These are phyloP conservation scores for Limenitis camilla DNA, from an alignment of 2,888 invertebrate species.

Conservation along the genomic window DNA sequence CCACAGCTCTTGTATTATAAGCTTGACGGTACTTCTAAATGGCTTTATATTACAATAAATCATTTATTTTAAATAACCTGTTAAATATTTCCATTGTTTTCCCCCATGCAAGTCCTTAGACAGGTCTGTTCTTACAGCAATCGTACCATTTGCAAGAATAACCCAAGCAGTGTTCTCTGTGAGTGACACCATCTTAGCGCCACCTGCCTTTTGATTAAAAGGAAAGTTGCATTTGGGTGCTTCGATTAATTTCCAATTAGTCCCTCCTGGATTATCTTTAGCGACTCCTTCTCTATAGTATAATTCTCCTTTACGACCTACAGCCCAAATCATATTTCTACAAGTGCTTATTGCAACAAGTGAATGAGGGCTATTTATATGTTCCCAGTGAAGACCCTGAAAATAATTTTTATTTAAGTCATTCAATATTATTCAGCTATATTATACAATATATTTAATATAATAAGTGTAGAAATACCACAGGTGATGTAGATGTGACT, in stretches of 20 bases:
- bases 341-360: slow-evolving; percentile 82
- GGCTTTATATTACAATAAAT: not conserved
- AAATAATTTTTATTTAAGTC: slow-evolving; percentile 1
- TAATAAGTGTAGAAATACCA: slow-evolving; percentile 63
- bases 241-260: slow-evolving; percentile 87
- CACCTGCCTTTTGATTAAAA: slow-evolving; percentile 44
- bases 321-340: slow-evolving; percentile 86
- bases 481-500: slow-evolving; percentile 81
- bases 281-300: slow-evolving; percentile 86
- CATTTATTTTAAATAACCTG: slow-evolving; percentile 38
- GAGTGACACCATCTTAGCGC: slow-evolving; percentile 83
- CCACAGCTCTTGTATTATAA: no score
- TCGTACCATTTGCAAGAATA: slow-evolving; percentile 80
- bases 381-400: slow-evolving; percentile 85
- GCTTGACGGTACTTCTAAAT: not conserved
- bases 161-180: slow-evolving; percentile 86
- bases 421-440: not conserved
- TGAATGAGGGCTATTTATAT: slow-evolving; percentile 86
- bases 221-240: slow-evolving; percentile 57
- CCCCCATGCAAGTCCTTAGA: slow-evolving; percentile 86
- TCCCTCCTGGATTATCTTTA: slow-evolving; percentile 77
- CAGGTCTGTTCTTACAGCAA: slow-evolving; percentile 87
- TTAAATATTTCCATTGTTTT: slow-evolving; percentile 84
- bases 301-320: slow-evolving; percentile 89
- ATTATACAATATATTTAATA: not conserved